Conservation (phyloP, 2,797 vertebrate species). For the Esox lucius region DNA sequence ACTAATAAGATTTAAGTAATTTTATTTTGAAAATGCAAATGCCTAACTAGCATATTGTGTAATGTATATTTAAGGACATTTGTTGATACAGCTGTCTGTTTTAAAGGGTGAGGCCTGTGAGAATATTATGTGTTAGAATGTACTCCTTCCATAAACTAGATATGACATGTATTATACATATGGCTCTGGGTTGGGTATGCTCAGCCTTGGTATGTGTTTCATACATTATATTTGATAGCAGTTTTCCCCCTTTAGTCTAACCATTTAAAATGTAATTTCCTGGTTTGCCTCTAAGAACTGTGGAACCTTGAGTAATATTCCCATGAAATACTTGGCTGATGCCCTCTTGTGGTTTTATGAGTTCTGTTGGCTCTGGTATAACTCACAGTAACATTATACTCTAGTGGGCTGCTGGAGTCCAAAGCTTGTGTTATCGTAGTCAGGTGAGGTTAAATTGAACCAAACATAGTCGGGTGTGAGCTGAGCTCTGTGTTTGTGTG, state of each 20-base stretch:
- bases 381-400: constrained; percentile 1
- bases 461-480: neutral
- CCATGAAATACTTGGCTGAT: constrained; percentile 11
- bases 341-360: constrained; percentile 27
- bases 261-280: constrained; percentile 9
- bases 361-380: constrained; percentile 1
- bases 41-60: neutral
- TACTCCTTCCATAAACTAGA: neutral
- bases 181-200: neutral
- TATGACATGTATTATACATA: neutral
- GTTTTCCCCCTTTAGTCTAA: neutral
- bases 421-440: constrained; percentile 1
- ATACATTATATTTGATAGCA: neutral
- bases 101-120: neutral
- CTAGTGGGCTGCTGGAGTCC: neutral
- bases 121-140: neutral
- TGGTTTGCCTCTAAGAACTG: neutral
- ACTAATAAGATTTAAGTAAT: neutral
- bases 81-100: neutral
- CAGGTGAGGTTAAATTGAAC: neutral
- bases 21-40: neutral
- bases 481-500: constrained; percentile 1
- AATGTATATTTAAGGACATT: neutral
- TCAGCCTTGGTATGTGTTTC: neutral
- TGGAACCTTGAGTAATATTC: neutral